phyloP scores from a whole-genome alignment of 2,113 vertebrate species.

The Lutjanus erythropterus region DNA sequence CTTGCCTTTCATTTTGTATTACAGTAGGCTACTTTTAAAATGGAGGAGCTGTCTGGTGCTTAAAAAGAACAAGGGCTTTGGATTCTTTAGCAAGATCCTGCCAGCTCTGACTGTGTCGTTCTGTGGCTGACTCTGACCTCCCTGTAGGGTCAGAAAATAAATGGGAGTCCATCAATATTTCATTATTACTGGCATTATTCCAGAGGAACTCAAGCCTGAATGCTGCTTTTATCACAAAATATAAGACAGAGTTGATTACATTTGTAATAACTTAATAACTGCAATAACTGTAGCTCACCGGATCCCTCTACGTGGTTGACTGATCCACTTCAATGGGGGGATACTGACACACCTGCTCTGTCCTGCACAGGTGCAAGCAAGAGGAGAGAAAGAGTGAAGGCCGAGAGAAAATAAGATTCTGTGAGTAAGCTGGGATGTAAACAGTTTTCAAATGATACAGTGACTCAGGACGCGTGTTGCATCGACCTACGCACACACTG shows the following conservation, averaged over 20 bases:
- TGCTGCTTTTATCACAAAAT: conserved; percentile 7
- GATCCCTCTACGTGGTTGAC: conserved; percentile 57
- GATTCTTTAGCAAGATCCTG: background rate
- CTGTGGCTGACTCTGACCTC: background rate
- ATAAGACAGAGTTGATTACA: conserved; percentile 48
- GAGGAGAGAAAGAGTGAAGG: background rate
- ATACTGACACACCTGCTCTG: conserved; percentile 62
- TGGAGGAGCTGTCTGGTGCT: background rate
- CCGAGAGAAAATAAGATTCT: conserved; percentile 8
- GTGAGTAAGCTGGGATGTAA: background rate
- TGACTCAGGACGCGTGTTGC: background rate
- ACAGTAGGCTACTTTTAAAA: background rate
- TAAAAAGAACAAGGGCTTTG: background rate
- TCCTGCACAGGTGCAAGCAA: conserved; percentile 68
- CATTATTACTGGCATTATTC: conserved; percentile 11
- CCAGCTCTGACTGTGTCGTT: background rate
- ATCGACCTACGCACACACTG: background rate
- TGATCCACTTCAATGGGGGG: conserved; percentile 60
- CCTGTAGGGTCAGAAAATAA: background rate
- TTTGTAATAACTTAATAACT: conserved; percentile 60
- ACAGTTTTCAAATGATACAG: background rate
- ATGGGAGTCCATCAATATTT: conserved; percentile 38
- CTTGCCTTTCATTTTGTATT: background rate
- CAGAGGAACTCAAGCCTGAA: conserved; percentile 9
- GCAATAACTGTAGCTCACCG: conserved; percentile 38